Percentiles rank a stretch among this genome's conserved stretches.
Evolutionary conservation across 2,113 vertebrate genomes (phyloP).

Genomic region (Helogale parvula): DNA sequence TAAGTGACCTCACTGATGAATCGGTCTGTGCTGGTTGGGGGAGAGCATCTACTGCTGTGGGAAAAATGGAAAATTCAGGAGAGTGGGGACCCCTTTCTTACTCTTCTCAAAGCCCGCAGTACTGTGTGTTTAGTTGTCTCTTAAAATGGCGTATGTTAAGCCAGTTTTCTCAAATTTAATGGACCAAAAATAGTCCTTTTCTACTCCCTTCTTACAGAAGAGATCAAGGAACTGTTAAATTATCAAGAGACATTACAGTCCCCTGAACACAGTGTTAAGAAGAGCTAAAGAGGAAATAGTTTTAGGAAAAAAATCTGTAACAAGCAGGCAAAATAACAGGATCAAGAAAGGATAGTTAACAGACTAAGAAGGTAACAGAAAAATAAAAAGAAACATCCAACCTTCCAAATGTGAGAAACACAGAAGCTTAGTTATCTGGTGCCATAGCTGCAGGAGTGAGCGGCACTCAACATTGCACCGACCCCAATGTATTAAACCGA

Average conservation of each 20-base stretch:
- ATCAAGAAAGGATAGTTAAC: background rate
- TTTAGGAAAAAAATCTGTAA: background rate
- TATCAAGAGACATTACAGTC: background rate
- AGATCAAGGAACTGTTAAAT: background rate
- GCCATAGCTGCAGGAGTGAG: background rate
- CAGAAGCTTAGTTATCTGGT: background rate
- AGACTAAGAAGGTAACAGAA: background rate
- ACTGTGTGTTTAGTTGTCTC: background rate
- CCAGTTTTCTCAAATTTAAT: background rate
- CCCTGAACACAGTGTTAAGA: background rate
- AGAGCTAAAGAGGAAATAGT: background rate
- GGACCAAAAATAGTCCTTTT: background rate
- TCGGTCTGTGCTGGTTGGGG: background rate
- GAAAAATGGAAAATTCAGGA: background rate
- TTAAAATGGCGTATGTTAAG: background rate
- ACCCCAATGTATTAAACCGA: background rate
- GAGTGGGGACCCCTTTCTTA: background rate
- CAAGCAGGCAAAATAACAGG: background rate
- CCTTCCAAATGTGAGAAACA: background rate
- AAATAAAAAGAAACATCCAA: background rate
- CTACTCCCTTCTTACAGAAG: background rate
- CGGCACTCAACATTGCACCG: background rate
- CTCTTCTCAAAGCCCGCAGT: background rate
- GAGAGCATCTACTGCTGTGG: background rate
- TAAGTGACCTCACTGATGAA: too few relatives aligned